Evolutionary conservation across 1,140 invertebrate species (phyloP), one percentile per base, ranked within the genome.

Genomic region (Maconellicoccus hirsutus): DNA sequence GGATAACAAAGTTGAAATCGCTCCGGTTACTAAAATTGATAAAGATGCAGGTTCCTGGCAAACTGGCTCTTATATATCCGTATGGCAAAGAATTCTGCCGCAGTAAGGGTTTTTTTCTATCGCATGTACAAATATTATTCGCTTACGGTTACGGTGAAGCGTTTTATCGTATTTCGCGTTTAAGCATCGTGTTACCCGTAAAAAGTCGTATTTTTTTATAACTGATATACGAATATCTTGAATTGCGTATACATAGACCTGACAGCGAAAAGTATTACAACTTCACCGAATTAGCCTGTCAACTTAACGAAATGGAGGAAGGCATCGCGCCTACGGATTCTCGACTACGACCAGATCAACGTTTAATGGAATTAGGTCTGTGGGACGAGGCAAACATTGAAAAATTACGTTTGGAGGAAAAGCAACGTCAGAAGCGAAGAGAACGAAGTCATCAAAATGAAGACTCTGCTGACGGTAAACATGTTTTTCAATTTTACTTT

Each of bases 361-460:
- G 95, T 63, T 84, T 98, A 59, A 99, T 99, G 96, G 98, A 99
- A 80, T 85, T 95, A 71, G 95, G 94, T 7, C 77, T 83, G 19
- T 99, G 96, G 96, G 94, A 99, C 76, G 93, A 96, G 75, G 96
- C 96, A 29, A 99, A 99, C 82, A 79, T 84, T 16, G 88, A 93
- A 77, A 99, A 99, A 81, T 78, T 89, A 26, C 82, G 89, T 61
- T 81, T 99, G 0, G 97, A 99, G 81, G 96, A 99, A 77, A 98
- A 98, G 80, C 97, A 99, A 81, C 84, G 93, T 71, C 79, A 83
- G 22, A 85, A 81, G 59, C 82, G 93, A 59, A 83, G 90, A 72
- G 77, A 84, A 73, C 84, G 90, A 0, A 21, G n/a, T 70, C 19
- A 7, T 22, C 19, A 27, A 19, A 8, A 33, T 8, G 38, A 39